These are phyloP conservation scores for Polypedilum pembai DNA, from an alignment of 1,140 invertebrate genomes.

Conservation along the genomic window DNA sequence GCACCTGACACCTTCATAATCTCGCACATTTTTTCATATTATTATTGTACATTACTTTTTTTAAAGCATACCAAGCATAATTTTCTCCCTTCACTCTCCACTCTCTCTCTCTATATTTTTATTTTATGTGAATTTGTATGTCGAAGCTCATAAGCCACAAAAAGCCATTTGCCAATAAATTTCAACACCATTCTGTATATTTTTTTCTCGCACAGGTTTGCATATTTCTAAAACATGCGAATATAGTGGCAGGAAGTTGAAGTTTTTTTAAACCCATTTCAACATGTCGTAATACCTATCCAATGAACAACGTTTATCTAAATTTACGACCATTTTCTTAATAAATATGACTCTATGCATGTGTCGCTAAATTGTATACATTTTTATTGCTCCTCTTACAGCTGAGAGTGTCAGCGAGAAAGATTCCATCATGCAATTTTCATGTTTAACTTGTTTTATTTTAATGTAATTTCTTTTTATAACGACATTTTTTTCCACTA, in stretches of 20 bases:
- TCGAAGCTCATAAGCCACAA: conserved; percentile 16
- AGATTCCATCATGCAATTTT: conserved; percentile 13
- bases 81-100: conserved; percentile 4
- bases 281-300: conserved; percentile 14
- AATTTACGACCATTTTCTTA: conserved; percentile 3
- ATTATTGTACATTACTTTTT: neutral
- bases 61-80: neutral
- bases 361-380: neutral
- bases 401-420: neutral
- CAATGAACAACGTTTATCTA: conserved; percentile 18
- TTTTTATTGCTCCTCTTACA: neutral
- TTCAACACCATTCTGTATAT: neutral
- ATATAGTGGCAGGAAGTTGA: neutral
- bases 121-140: neutral
- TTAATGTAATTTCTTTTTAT: conserved; percentile 14
- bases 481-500: neutral
- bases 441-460: conserved; percentile 14
- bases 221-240: neutral
- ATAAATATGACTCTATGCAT: conserved; percentile 4
- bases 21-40: neutral
- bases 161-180: conserved; percentile 12
- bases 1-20: conserved; percentile 26
- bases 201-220: conserved; percentile 3
- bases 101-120: neutral
- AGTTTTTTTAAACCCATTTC: neutral